phyloP scores from a whole-genome alignment of 2,888 invertebrate species.

The Eristalis tenax region DNA sequence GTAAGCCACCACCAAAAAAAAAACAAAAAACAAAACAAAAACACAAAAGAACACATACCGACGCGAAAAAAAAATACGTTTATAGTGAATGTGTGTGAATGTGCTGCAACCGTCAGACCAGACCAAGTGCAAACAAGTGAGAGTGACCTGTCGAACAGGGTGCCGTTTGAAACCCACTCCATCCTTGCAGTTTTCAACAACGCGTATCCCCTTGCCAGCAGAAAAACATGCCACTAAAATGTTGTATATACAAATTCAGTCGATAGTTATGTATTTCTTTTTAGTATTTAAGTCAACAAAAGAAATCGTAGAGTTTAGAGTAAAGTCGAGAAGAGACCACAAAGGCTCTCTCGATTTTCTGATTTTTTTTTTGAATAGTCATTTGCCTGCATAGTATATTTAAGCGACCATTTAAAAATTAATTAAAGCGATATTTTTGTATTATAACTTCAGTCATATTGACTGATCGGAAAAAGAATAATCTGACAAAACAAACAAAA shows the following conservation, averaged over 20 bases:
- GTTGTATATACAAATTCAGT: conserved; percentile 55
- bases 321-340: background rate
- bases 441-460: conserved; percentile 77
- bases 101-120: background rate
- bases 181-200: background rate
- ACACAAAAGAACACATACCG: conserved; percentile 1
- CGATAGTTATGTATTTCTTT: conserved; percentile 30
- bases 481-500: conserved; percentile 9
- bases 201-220: background rate
- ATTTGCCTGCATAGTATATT: conserved; percentile 65
- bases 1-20: conserved; percentile 73
- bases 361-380: conserved; percentile 49
- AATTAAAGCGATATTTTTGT: conserved; percentile 49
- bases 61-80: background rate
- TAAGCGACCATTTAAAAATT: conserved; percentile 56
- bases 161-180: background rate
- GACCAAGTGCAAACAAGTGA: conserved; percentile 16
- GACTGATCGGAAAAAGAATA: conserved; percentile 73
- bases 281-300: conserved; percentile 56
- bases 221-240: conserved; percentile 48
- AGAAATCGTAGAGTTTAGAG: conserved; percentile 54
- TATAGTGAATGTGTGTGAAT: background rate
- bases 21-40: conserved; percentile 24
- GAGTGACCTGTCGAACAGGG: conserved; percentile 20
- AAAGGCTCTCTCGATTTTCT: conserved; percentile 31